Evolutionary conservation across 2,797 vertebrate genomes (phyloP).

Genomic region (Ctenopoma multispine): DNA sequence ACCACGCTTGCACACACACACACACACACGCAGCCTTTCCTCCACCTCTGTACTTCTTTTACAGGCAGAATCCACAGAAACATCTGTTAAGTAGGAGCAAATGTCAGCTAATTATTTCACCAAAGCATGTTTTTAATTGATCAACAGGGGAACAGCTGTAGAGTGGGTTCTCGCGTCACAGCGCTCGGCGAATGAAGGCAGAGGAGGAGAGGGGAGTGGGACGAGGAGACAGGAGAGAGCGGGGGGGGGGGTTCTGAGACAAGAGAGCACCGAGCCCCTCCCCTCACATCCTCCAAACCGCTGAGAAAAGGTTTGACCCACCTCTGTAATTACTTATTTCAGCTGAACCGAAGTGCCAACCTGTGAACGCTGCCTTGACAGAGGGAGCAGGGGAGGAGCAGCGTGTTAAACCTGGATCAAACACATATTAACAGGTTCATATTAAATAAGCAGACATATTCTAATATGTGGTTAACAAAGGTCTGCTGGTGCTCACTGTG

Average conservation of each 20-base stretch:
- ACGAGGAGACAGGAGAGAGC: neutral
- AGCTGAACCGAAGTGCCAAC: slow-evolving; percentile 47
- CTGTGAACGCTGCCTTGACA: slow-evolving; percentile 48
- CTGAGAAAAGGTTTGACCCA: slow-evolving; percentile 56
- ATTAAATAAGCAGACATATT: slow-evolving; percentile 12
- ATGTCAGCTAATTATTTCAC: slow-evolving; percentile 86
- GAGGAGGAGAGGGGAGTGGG: neutral
- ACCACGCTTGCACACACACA: slow-evolving; percentile 15
- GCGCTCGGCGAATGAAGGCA: slow-evolving; percentile 61
- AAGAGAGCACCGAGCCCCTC: slow-evolving; percentile 43
- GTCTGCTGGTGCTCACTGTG: neutral
- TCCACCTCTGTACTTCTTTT: slow-evolving; percentile 76
- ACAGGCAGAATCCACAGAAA: slow-evolving; percentile 74
- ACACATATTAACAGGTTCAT: slow-evolving; percentile 60
- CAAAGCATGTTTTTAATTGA: slow-evolving; percentile 86
- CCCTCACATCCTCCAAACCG: slow-evolving; percentile 30
- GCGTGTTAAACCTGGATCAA: slow-evolving; percentile 56
- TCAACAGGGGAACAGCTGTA: slow-evolving; percentile 83
- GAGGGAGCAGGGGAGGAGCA: slow-evolving; percentile 41
- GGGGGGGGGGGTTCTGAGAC: slow-evolving; percentile 26
- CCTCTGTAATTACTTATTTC: slow-evolving; percentile 59
- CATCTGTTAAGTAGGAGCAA: slow-evolving; percentile 84
- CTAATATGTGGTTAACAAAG: slow-evolving; percentile 32
- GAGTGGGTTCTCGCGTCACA: slow-evolving; percentile 68
- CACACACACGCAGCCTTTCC: slow-evolving; percentile 35